These are phyloP conservation scores for Lottia gigantea DNA, from an alignment of 2,888 invertebrate species.

Conservation along the genomic window DNA sequence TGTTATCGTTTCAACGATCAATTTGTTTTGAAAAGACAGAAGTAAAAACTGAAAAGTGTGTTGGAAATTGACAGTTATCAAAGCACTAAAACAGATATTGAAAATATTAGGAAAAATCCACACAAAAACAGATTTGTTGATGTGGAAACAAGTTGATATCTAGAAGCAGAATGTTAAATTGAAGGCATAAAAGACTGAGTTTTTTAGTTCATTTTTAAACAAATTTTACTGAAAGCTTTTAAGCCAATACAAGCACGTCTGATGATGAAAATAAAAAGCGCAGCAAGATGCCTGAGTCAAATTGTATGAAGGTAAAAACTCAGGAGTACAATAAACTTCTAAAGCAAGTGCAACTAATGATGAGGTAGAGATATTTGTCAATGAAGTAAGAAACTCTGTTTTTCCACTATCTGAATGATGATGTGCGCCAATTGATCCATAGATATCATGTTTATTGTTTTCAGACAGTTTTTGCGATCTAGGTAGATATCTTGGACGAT, in stretches of 20 bases:
- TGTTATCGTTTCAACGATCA: slow-evolving; percentile 30
- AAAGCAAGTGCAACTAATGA: too few relatives aligned
- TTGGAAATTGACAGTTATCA: neutral
- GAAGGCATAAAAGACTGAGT: too few relatives aligned
- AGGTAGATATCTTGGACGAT: neutral
- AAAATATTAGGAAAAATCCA: neutral
- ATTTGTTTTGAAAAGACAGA: slow-evolving; percentile 33
- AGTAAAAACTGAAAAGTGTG: slow-evolving; percentile 1
- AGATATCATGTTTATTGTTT: slow-evolving; percentile 1
- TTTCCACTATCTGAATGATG: neutral
- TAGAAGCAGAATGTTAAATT: too few relatives aligned
- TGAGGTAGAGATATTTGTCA: slow-evolving; percentile 30
- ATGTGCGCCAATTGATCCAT: slow-evolving; percentile 5
- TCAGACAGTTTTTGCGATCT: neutral
- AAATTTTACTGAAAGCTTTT: too few relatives aligned
- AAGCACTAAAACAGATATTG: slow-evolving; percentile 1
- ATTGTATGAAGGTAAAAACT: too few relatives aligned
- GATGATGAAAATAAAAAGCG: too few relatives aligned
- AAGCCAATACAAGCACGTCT: too few relatives aligned
- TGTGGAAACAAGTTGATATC: too few relatives aligned
- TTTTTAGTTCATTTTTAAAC: too few relatives aligned
- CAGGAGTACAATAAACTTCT: too few relatives aligned
- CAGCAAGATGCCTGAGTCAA: too few relatives aligned
- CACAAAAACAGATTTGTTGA: too few relatives aligned
- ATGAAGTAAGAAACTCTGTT: slow-evolving; percentile 17